A percentile compares a stretch with the other conserved stretches of the same genome.
Conservation (phyloP, 2,888 invertebrate species). For the Meloe dianella region DNA sequence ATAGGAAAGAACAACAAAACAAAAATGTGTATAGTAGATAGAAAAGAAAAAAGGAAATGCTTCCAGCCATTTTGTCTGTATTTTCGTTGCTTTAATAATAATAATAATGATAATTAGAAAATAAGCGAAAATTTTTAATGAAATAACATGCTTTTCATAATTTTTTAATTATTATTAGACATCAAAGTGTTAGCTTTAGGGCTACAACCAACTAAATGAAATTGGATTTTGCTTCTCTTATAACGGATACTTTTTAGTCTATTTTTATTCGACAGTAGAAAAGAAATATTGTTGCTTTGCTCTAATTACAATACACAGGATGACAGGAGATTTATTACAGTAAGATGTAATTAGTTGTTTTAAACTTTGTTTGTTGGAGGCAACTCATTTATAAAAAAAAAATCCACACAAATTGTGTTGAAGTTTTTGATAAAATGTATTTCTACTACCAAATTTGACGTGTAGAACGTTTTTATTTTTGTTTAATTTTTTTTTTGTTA, state of each 20-base stretch:
- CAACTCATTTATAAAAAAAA: neutral
- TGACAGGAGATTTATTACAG: conserved; percentile 5
- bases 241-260: neutral
- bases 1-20: neutral
- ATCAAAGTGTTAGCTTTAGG: conserved; percentile 1
- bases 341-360: conserved; percentile 4
- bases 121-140: neutral
- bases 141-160: too few species aligned
- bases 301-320: neutral
- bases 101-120: neutral
- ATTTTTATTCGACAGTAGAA: conserved; percentile 1
- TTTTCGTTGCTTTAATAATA: neutral
- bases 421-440: neutral
- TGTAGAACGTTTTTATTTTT: neutral
- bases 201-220: conserved; percentile 7
- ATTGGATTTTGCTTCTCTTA: conserved; percentile 2
- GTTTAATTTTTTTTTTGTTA: neutral
- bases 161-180: conserved; percentile 4
- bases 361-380: neutral
- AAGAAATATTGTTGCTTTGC: neutral
- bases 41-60: neutral
- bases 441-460: too few species aligned
- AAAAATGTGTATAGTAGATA: neutral
- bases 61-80: neutral
- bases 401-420: neutral